Percentiles rank a stretch among this genome's conserved stretches.
phyloP scores from a whole-genome alignment of 1,140 invertebrate genomes.

The Ceratoteleas bidentatus region DNA sequence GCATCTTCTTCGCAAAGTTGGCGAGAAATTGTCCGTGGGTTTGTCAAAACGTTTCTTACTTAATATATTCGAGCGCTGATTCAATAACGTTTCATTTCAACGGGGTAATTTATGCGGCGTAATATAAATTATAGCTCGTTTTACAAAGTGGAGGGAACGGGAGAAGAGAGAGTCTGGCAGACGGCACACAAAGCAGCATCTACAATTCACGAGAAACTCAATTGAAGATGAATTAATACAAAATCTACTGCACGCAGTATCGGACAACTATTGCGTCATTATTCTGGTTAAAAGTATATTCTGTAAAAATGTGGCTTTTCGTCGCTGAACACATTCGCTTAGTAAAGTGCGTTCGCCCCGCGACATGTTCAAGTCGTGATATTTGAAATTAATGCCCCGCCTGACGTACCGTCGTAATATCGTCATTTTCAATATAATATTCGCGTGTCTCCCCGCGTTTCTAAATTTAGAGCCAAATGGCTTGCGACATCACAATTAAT shows the following conservation, averaged over 20 bases:
- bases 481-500: constrained; percentile 32
- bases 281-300: constrained; percentile 29
- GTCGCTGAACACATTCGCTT: too few relatives aligned
- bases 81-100: constrained; percentile 35
- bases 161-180: constrained; percentile 10
- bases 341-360: too few relatives aligned
- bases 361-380: too few relatives aligned
- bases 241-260: constrained; percentile 21
- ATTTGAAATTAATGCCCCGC: too few relatives aligned
- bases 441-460: neutral
- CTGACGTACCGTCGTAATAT: too few relatives aligned
- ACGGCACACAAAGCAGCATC: constrained; percentile 18
- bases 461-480: constrained; percentile 15
- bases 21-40: constrained; percentile 6
- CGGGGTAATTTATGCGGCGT: constrained; percentile 17
- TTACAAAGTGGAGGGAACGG: neutral
- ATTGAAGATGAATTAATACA: constrained; percentile 45
- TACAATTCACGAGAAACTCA: constrained; percentile 27
- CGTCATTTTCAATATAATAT: constrained; percentile 30
- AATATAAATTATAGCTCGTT: constrained; percentile 31
- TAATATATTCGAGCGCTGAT: constrained; percentile 17
- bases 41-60: constrained; percentile 32
- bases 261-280: constrained; percentile 17
- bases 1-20: neutral
- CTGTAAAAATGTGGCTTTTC: constrained; percentile 15